phyloP scores from a whole-genome alignment of 2,888 invertebrate genomes.

The Gnatocerus cornutus region DNA sequence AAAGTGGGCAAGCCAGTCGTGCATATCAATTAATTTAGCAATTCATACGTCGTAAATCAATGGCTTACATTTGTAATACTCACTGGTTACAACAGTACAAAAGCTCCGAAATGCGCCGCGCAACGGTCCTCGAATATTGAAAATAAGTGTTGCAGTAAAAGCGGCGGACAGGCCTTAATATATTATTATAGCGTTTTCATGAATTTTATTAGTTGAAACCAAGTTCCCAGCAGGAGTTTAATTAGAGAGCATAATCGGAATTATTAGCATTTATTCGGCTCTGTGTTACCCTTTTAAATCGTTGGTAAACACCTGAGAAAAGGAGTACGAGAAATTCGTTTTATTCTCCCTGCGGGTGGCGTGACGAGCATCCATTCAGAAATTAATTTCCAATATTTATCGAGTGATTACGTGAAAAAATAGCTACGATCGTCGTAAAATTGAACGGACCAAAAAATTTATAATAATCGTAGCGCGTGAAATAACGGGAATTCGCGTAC shows the following conservation, averaged over 20 bases:
- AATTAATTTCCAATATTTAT: slow-evolving; percentile 17
- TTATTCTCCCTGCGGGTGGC: background rate
- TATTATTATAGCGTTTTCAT: slow-evolving; percentile 46
- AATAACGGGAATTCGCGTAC: slow-evolving; percentile 42
- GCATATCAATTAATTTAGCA: slow-evolving; percentile 30
- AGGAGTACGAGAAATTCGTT: background rate
- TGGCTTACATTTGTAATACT: slow-evolving; percentile 18
- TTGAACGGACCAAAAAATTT: slow-evolving; percentile 27
- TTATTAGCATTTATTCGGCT: slow-evolving; percentile 50
- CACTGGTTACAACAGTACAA: slow-evolving; percentile 2
- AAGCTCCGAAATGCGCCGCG: slow-evolving; percentile 14
- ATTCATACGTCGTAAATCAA: slow-evolving; percentile 26
- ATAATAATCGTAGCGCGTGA: slow-evolving; percentile 41
- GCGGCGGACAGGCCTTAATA: slow-evolving; percentile 25
- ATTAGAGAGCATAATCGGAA: slow-evolving; percentile 55
- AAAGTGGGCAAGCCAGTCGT: slow-evolving; percentile 22
- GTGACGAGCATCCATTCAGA: slow-evolving; percentile 7
- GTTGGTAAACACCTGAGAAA: background rate
- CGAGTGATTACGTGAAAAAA: background rate
- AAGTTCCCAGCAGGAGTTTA: slow-evolving; percentile 54
- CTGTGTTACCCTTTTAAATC: slow-evolving; percentile 38
- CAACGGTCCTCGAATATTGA: slow-evolving; percentile 36
- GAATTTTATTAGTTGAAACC: slow-evolving; percentile 52
- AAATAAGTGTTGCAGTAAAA: slow-evolving; percentile 37
- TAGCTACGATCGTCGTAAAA: background rate